Conservation (phyloP, 1,140 invertebrate species). For the Choristoneura fumiferana region DNA sequence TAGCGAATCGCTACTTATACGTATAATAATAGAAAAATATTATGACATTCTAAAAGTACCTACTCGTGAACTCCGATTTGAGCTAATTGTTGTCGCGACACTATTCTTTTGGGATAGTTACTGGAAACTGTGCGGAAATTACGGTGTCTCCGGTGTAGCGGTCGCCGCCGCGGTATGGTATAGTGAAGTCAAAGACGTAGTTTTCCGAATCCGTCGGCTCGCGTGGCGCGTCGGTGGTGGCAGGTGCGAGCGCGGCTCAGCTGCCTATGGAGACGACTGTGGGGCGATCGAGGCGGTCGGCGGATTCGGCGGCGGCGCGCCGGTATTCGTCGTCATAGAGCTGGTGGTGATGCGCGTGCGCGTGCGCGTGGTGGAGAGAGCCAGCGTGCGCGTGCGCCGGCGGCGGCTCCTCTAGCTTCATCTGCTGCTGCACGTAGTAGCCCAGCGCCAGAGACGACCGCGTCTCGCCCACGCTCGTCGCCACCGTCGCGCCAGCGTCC, state of each 20-base stretch:
- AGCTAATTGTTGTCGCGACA: background rate
- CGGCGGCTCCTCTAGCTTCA: slow-evolving; percentile 62
- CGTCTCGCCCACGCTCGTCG: slow-evolving; percentile 21
- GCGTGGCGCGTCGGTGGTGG: slow-evolving; percentile 17
- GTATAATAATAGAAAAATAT: slow-evolving; percentile 10
- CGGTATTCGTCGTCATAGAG: slow-evolving; percentile 40
- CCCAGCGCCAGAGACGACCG: slow-evolving; percentile 37
- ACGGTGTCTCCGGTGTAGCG: too few relatives aligned
- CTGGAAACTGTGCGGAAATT: too few relatives aligned
- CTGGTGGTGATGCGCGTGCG: slow-evolving; percentile 24
- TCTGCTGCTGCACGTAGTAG: slow-evolving; percentile 44
- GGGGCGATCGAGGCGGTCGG: slow-evolving; percentile 52
- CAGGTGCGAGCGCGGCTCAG: slow-evolving; percentile 36
- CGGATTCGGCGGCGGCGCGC: slow-evolving; percentile 35
- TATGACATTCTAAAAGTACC: slow-evolving; percentile 1
- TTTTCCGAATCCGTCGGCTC: background rate
- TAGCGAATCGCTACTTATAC: slow-evolving; percentile 16
- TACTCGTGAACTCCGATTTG: slow-evolving; percentile 8
- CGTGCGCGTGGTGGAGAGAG: background rate
- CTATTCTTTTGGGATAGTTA: too few relatives aligned
- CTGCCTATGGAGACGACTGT: slow-evolving; percentile 66
- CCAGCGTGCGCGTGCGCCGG: slow-evolving; percentile 38
- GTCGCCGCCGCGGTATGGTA: too few relatives aligned
- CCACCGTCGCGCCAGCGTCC: slow-evolving; percentile 11
- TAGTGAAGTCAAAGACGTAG: too few relatives aligned